Evolutionary conservation across 2,113 vertebrate genomes (phyloP).

Genomic region (Brachyhypopomus occidentalis): DNA sequence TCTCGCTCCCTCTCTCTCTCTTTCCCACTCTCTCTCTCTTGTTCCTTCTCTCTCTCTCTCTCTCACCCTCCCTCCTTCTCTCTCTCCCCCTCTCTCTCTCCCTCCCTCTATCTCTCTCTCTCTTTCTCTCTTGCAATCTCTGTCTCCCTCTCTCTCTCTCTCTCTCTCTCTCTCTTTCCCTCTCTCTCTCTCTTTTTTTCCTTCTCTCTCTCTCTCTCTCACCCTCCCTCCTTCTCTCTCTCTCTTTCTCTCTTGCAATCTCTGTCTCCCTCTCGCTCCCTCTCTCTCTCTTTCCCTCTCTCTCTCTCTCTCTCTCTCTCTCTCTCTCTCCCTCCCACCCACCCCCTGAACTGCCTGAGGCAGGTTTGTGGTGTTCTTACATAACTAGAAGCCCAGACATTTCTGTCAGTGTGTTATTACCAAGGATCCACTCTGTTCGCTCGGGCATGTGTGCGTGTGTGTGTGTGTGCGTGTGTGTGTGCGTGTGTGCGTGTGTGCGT

Average conservation of each 20-base stretch:
- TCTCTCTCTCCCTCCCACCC: constrained; percentile 47
- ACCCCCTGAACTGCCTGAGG: constrained; percentile 11
- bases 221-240: neutral
- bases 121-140: too few relatives aligned
- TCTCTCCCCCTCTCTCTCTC: too few relatives aligned
- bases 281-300: neutral
- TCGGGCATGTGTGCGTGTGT: constrained; percentile 60
- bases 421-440: constrained; percentile 63
- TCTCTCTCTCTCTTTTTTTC: neutral
- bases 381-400: constrained; percentile 60
- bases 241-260: neutral
- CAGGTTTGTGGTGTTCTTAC: constrained; percentile 52
- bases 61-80: too few relatives aligned
- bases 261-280: too few relatives aligned
- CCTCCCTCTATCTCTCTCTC: too few relatives aligned
- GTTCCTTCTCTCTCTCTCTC: too few relatives aligned
- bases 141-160: neutral
- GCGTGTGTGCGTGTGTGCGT: constrained; percentile 57
- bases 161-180: neutral
- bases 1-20: too few relatives aligned
- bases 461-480: constrained; percentile 40
- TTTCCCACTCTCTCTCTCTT: too few relatives aligned
- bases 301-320: neutral
- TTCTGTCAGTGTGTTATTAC: constrained; percentile 67
- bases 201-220: neutral